Percentiles rank a stretch among this genome's conserved stretches.
phyloP scores from a whole-genome alignment of 2,113 vertebrate genomes.

The Steatornis caripensis region DNA sequence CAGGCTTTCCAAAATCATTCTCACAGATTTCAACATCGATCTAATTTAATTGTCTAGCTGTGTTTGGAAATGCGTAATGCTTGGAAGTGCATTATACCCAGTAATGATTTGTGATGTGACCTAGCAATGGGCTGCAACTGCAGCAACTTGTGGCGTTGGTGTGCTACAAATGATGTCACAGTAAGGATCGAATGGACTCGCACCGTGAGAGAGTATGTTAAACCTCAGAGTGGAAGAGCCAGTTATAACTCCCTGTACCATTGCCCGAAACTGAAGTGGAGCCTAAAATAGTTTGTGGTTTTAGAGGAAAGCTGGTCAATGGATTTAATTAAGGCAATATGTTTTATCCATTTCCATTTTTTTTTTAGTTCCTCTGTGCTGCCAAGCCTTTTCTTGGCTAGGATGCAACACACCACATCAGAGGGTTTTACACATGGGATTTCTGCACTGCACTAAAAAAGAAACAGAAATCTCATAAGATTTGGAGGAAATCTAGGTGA shows the following conservation, averaged over 20 bases:
- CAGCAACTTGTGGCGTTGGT: not conserved
- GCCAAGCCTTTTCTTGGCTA: slow-evolving; percentile 13
- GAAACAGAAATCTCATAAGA: not conserved
- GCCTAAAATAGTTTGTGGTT: not conserved
- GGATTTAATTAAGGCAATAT: slow-evolving; percentile 20
- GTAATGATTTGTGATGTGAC: not conserved
- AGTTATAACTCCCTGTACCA: not conserved
- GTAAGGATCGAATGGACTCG: not conserved
- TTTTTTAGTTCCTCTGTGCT: not conserved
- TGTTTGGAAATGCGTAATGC: not conserved
- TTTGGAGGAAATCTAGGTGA: not conserved
- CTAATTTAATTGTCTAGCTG: not conserved
- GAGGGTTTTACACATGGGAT: not conserved
- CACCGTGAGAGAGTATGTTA: not conserved
- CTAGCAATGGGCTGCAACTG: not conserved
- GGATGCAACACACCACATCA: not conserved
- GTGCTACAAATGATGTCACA: not conserved
- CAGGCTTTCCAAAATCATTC: not conserved
- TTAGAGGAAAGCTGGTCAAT: slow-evolving; percentile 2
- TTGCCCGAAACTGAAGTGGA: not conserved
- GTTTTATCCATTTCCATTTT: not conserved
- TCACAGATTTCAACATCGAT: not conserved
- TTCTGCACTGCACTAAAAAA: not conserved
- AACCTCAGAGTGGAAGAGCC: not conserved
- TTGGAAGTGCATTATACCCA: not conserved